Base-by-base conservation (phyloP, 2,888 invertebrate genomes). In the Macropis europaea region DNA sequence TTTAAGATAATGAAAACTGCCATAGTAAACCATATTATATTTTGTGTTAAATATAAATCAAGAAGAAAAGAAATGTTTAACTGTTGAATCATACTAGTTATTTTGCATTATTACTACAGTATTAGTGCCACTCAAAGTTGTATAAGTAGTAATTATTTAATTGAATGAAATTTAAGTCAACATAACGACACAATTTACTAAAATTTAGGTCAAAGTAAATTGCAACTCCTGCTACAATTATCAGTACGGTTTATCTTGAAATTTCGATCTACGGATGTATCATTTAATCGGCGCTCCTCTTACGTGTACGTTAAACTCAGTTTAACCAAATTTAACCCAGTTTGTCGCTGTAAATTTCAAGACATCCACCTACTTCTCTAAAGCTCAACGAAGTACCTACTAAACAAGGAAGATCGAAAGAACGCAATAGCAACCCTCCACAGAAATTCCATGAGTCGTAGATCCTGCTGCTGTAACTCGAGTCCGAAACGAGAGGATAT, bases 381-480 rank as follows among this genome's bases (percentile, higher is more conserved):
- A 7, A 30, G 13, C 26, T n/a, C 28, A 54, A 47, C 62, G 45
- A 30, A 47, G 60, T 40, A 26, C n/a, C 63, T 43, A 53, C 48
- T 43, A 48, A 56, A 60, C 60, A 56, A 52, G 47, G 6, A 15
- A 26, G 56, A 50, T 60, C 50, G 54, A 66, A 72, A 54, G 60
- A 73, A 63, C 17, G 50, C 32, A 36, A 26, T 19, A 15, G 13
- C 26, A 36, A 36, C 48, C 52, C 52, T 52, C 53, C n/a, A 15
- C 42, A 59, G 38, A 52, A 76, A 72, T 78, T 71, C 78, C 73
- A 38, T 62, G 56, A 77, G 69, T 77, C 73, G 69, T 66, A 63
- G 54, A 69, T 64, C 62, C 38, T 26, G 54, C 7, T 36, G 64
- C 36, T 45, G 79, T 71, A 78, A 77, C 56, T 54, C 57, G 67